Percentiles rank a stretch among this genome's conserved stretches.
phyloP scores from a whole-genome alignment of 2,797 vertebrate species.

The Columba guinea region DNA sequence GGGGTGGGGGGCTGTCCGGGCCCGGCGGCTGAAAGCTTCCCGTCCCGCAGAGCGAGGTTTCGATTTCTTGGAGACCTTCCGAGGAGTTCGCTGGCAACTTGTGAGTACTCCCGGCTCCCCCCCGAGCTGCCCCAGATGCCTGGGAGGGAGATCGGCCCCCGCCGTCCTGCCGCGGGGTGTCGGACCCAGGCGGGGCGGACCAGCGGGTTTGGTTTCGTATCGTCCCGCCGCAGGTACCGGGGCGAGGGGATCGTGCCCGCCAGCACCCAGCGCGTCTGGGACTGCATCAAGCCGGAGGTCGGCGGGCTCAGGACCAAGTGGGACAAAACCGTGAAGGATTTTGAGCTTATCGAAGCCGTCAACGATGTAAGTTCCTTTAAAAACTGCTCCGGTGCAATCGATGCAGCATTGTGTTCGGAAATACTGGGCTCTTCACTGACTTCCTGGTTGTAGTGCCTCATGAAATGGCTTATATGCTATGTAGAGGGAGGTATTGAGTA shows the following conservation, averaged over 20 bases:
- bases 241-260: constrained; percentile 84
- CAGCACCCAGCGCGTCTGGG: constrained; percentile 84
- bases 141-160: background rate
- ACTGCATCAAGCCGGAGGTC: constrained; percentile 86
- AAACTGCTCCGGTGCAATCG: fast-evolving
- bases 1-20: background rate
- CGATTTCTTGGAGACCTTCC: constrained; percentile 91
- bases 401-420: fast-evolving
- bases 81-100: constrained; percentile 88
- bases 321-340: constrained; percentile 90
- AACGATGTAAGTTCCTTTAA: constrained; percentile 79
- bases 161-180: background rate
- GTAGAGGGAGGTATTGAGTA: too few species aligned
- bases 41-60: constrained; percentile 83
- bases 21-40: background rate
- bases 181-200: fast-evolving
- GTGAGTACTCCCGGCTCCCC: constrained; percentile 77
- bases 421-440: fast-evolving
- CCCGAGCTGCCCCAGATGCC: fast-evolving
- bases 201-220: background rate
- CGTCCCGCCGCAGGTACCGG: constrained; percentile 82
- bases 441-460: fast-evolving
- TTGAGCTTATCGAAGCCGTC: constrained; percentile 86
- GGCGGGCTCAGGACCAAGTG: constrained; percentile 87
- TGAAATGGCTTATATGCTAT: fast-evolving